Conservation (phyloP, 2,888 invertebrate genomes). For the Cyrtodaria siliqua region DNA sequence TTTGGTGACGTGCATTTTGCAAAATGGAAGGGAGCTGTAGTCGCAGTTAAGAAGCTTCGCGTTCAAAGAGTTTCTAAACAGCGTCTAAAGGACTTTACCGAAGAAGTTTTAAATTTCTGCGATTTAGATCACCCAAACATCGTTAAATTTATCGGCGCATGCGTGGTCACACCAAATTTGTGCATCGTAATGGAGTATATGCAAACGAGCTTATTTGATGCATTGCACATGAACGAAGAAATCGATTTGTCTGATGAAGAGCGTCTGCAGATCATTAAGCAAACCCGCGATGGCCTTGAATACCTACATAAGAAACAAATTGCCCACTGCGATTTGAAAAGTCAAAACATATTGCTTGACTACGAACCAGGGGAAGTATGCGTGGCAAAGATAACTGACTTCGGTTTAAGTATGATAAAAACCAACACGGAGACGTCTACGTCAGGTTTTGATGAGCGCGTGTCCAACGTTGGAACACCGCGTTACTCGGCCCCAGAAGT, state of each 20-base stretch:
- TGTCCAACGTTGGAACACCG: conserved; percentile 53
- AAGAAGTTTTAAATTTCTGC: conserved; percentile 46
- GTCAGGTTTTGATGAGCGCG: conserved; percentile 10
- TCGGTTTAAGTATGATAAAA: conserved; percentile 68
- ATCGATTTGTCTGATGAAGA: conserved; percentile 47
- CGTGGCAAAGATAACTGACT: conserved; percentile 64
- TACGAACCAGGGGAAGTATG: conserved; percentile 21
- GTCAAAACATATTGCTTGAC: conserved; percentile 60
- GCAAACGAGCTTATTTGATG: conserved; percentile 58
- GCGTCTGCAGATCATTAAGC: conserved; percentile 47
- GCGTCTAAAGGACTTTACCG: conserved; percentile 35
- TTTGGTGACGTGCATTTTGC: conserved; percentile 60
- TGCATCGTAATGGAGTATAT: conserved; percentile 63
- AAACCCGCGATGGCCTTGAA: conserved; percentile 42
- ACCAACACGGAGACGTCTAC: conserved; percentile 41
- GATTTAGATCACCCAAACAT: conserved; percentile 57
- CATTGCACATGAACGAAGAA: conserved; percentile 42
- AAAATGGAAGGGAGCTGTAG: conserved; percentile 43
- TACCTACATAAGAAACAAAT: conserved; percentile 60
- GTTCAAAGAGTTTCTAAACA: conserved; percentile 37
- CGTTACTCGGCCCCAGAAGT: conserved; percentile 66
- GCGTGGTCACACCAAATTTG: conserved; percentile 47
- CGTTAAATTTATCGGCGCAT: conserved; percentile 59
- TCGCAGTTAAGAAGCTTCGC: conserved; percentile 61
- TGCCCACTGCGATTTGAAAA: conserved; percentile 67